These are phyloP conservation scores for Acronicta leporina DNA, from an alignment of 2,888 invertebrate genomes.

Conservation along the genomic window DNA sequence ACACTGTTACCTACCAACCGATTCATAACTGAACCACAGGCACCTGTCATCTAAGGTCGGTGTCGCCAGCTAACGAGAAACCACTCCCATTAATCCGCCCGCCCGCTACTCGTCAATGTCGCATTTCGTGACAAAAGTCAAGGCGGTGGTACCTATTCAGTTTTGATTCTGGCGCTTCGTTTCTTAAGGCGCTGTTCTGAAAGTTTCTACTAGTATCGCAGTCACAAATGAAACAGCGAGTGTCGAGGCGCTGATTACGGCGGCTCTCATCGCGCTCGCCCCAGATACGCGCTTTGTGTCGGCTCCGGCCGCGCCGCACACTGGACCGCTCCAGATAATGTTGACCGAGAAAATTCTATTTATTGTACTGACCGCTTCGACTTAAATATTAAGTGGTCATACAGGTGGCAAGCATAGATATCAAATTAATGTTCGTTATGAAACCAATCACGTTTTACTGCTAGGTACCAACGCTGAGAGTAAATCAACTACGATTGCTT, in stretches of 20 bases:
- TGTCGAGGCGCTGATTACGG: constrained; percentile 49
- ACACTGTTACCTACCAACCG: not conserved
- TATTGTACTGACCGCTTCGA: not conserved
- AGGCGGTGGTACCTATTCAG: constrained; percentile 11
- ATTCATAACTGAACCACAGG: constrained; percentile 16
- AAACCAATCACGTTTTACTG: too few relatives aligned
- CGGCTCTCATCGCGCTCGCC: constrained; percentile 40
- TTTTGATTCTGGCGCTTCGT: constrained; percentile 13
- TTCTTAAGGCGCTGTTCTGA: constrained; percentile 19
- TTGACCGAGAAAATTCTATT: not conserved
- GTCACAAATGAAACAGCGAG: constrained; percentile 43
- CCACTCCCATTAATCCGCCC: constrained; percentile 25
- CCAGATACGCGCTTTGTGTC: constrained; percentile 44
- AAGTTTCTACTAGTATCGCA: constrained; percentile 14
- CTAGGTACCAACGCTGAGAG: too few relatives aligned
- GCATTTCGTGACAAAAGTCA: constrained; percentile 17
- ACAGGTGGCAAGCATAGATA: not conserved
- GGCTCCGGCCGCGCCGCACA: constrained; percentile 5
- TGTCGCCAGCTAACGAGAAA: constrained; percentile 15
- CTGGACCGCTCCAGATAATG: not conserved
- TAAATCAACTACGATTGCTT: too few relatives aligned
- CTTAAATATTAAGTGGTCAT: not conserved
- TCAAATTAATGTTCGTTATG: too few relatives aligned
- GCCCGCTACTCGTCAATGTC: constrained; percentile 6
- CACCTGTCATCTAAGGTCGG: constrained; percentile 7